Base-by-base conservation (phyloP, 2,113 vertebrate genomes). In the Pluvialis apricaria region DNA sequence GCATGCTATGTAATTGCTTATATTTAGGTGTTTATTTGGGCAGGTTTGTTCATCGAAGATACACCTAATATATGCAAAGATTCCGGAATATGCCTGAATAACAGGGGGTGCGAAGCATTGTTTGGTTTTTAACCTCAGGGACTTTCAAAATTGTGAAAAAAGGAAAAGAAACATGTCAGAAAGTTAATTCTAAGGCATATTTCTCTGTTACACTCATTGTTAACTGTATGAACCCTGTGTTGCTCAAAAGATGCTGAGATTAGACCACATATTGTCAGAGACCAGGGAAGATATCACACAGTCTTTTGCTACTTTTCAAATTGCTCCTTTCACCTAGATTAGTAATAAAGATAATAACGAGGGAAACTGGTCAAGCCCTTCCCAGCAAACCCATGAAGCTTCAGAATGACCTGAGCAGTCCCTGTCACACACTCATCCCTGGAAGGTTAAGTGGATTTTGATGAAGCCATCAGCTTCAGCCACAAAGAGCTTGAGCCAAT, bases 381-480 rank as follows among this genome's bases (percentile, higher is more conserved):
- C 57, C 76, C 76, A 88, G 58, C 11, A 95, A 79, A 76, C 54
- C 73, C n/a, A 29, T n/a, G 60, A 78, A 88, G 75, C 11, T 87
- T 69, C 70, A 85, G 51, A 92, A 88, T 49, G 51, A 92, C 51
- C 79, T 49, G 57, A 68, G 40, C 29, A 71, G 31, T 54, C 68
- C 82, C 82, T 93, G 76, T n/a, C 80, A 88, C 64, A 78, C 40
- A 7, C 38, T 93, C 65, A 79, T 70, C 91, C 66, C 83, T 83
- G 44, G 94, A 94, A 96, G 93, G 92, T 96, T 95, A 93, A 96
- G 86, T 94, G 62, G 68, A 85, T 96, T 96, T 96, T 92, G 92
- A 95, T 96, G 93, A 95, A 94, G 88, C 83, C 81, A 93, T 91
- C 93, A 95, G 73, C 62, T 85, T 73, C 55, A 91, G 47, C 66